Evolutionary conservation across 2,888 invertebrate genomes (phyloP), one percentile per base, ranked within the genome.

Genomic region (Meteorus cinctellus): DNA sequence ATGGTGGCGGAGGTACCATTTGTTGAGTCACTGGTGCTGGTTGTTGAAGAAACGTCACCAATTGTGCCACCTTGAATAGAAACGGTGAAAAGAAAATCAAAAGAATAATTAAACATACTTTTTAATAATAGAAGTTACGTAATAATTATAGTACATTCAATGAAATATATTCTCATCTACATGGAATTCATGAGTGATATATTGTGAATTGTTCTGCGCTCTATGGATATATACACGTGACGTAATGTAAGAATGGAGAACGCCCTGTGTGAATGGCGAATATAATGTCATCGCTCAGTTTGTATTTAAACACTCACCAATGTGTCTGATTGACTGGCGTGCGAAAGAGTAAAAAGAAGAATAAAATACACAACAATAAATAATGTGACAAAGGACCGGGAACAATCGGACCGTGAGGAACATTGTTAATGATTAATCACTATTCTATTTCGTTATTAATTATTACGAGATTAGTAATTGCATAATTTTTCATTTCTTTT

Each of bases 41-140:
- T 63, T 92, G 90, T 83, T 95, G 95, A 6, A 95, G 92, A 88
- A 96, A 94, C 88, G 94, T 94, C 73, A 95, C 94, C 77, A 96
- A 90, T 83, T 95, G 95, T 69, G 93, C 94, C 84, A 95, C 95
- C 91, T 94, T 82, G 2, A 79, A 76, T 29, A 73, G 51, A 66
- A 75, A 71, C 48, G 12, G 19, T 8, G 31, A 66, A 36, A 31
- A 41, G 6, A 45, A 45, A 51, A 16, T 34, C 34, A 60, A 41
- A 36, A 24, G 36, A 65, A 34, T 34, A n/a, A 19, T 14, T 8
- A 34, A 14, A 31, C 1, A 4, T 67, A 27, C 24, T n/a, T 29
- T 29, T 31, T 4, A 6, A 36, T 34, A n/a, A 55, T 31, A n/a
- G 4, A 34, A 45, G 55, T 55, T 19, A 59, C 29, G 55, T 29